Evolutionary conservation across 2,888 invertebrate species (phyloP), one percentile per base, ranked within the genome.

Genomic region (Diaphora mendica): DNA sequence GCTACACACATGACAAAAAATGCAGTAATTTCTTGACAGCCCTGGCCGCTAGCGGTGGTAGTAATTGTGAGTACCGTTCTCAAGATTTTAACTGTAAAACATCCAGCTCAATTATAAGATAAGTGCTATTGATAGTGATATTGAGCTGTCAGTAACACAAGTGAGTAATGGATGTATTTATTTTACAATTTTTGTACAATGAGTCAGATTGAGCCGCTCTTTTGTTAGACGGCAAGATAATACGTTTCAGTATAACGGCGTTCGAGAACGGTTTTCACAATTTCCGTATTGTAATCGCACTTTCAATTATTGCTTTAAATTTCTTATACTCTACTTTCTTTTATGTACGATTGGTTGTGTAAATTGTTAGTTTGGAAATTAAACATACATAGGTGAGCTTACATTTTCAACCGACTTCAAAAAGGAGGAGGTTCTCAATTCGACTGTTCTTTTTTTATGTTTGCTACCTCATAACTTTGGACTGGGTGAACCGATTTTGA

Each of bases 51-150:
- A 23, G 48, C 78, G 42, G 75, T 76, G 68, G 77, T 79, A 71
- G 79, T 84, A 82, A 85, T 78, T 72, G 82, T 76, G 76, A 82
- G 79, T 82, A 79, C 82, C 84, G 77, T 86, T 80, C 80, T 77
- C 81, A 81, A 84, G 82, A 85, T 85, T 85, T 86, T 87, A 89
- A 88, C 90, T 82, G 88, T 88, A 87, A 86, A 83, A 80, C 85
- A 82, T 78, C 87, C 82, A 73, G 85, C 81, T 84, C 88, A 91
- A 90, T 91, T 90, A 90, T 88, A 89, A 87, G 87, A 88, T 89
- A 89, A 91, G 83, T 87, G 86, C 79, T 82, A 82, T 77, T 82
- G 78, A 86, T 85, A 86, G 83, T 78, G 82, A 81, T 80, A 83
- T 82, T 82, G 81, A 77, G 78, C 77, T 83, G 85, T 82, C 87